Evolutionary conservation across 2,888 invertebrate species (phyloP).

Genomic region (Ennomos quercinarius): DNA sequence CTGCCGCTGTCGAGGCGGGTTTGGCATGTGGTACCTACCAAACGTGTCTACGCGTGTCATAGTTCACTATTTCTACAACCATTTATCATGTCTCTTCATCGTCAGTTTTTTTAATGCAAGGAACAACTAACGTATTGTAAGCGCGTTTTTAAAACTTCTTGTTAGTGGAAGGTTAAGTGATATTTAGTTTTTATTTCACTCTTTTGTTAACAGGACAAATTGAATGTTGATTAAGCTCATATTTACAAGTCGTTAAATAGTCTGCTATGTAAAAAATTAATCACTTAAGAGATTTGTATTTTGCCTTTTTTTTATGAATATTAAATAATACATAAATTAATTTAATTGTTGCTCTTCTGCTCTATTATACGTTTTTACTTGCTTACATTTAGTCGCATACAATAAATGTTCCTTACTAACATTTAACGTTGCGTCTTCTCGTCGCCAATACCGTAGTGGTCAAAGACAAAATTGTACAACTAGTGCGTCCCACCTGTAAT

Average conservation of each 20-base stretch:
- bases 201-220: slow-evolving; percentile 18
- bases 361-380: background rate
- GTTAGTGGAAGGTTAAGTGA: slow-evolving; percentile 8
- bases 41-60: slow-evolving; percentile 67
- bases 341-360: slow-evolving; percentile 1
- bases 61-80: slow-evolving; percentile 76
- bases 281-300: too few species aligned
- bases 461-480: too few species aligned
- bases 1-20: too few species aligned
- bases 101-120: slow-evolving; percentile 50
- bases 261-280: too few species aligned
- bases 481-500: too few species aligned
- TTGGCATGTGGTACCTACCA: slow-evolving; percentile 60
- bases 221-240: slow-evolving; percentile 3
- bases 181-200: slow-evolving; percentile 26
- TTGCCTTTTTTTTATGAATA: too few species aligned
- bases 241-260: background rate
- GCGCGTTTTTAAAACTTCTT: slow-evolving; percentile 14
- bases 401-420: background rate
- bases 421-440: too few species aligned
- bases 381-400: background rate
- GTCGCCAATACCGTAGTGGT: too few species aligned
- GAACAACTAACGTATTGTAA: slow-evolving; percentile 29
- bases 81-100: slow-evolving; percentile 67
- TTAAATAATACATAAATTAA: too few species aligned